Percentiles rank a stretch among this genome's conserved stretches.
Conservation (phyloP, 2,113 vertebrate species). For the Podocnemis expansa region DNA sequence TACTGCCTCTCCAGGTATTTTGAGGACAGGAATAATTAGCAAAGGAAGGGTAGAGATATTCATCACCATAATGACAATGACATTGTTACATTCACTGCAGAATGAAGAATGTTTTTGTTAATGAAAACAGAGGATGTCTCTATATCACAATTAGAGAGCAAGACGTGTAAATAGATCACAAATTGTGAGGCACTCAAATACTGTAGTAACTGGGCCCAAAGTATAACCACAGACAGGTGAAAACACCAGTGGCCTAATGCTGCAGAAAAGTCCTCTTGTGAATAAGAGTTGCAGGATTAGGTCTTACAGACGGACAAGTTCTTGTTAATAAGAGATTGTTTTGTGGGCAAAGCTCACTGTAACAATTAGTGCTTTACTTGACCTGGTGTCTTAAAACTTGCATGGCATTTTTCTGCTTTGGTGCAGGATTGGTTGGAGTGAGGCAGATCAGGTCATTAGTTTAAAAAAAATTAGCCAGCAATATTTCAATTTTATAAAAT, state of each 20-base stretch:
- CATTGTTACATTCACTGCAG: no score
- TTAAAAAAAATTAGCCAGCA: neutral
- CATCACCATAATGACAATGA: neutral
- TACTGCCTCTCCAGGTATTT: neutral
- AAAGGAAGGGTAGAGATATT: neutral
- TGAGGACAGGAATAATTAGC: rapidly evolving
- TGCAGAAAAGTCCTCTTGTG: neutral
- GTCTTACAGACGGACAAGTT: neutral
- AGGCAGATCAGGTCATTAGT: neutral
- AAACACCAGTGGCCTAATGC: neutral
- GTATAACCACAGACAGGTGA: neutral
- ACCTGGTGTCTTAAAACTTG: neutral
- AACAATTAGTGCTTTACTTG: neutral
- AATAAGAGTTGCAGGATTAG: neutral
- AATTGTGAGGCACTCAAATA: neutral
- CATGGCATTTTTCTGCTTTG: neutral
- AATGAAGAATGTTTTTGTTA: no score
- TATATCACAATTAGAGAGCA: neutral
- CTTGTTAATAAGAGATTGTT: neutral
- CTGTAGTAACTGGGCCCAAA: neutral
- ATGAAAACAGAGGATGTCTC: neutral
- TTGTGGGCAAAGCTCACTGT: neutral
- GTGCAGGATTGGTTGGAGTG: neutral
- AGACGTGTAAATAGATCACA: neutral
- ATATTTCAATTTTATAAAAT: constrained; percentile 36